These are phyloP conservation scores for Clarias laeviceps DNA, from an alignment of 2,797 vertebrate genomes.

Conservation along the genomic window DNA sequence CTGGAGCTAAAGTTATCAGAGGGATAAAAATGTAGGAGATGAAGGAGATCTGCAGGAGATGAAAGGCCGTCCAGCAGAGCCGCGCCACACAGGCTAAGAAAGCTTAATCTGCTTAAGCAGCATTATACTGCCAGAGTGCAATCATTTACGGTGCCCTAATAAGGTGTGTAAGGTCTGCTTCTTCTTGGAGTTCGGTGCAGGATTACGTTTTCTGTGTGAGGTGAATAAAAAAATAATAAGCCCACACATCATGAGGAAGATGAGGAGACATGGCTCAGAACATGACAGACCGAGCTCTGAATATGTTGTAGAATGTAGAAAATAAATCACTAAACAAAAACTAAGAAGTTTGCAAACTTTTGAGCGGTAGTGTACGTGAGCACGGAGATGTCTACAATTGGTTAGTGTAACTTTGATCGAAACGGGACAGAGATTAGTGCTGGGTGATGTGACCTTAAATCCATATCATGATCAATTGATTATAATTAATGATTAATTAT, in stretches of 20 bases:
- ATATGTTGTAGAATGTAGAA: not conserved
- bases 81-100: conserved; percentile 48
- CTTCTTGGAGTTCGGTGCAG: conserved; percentile 58
- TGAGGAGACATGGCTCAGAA: not conserved
- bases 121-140: conserved; percentile 51
- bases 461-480: too few species aligned
- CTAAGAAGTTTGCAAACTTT: too few species aligned
- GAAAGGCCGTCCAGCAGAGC: conserved; percentile 48
- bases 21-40: not conserved
- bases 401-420: not conserved
- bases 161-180: conserved; percentile 56
- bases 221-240: conserved; percentile 10
- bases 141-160: conserved; percentile 59
- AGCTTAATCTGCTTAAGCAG: conserved; percentile 52
- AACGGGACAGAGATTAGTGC: not conserved
- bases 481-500: too few species aligned
- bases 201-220: conserved; percentile 27
- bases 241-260: not conserved
- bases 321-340: too few species aligned
- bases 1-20: not conserved
- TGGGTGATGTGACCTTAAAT: too few species aligned
- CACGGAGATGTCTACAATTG: not conserved
- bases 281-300: too few species aligned
- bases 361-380: too few species aligned
- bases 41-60: conserved; percentile 48